phyloP scores from a whole-genome alignment of 2,113 vertebrate species.

The Thymallus thymallus region DNA sequence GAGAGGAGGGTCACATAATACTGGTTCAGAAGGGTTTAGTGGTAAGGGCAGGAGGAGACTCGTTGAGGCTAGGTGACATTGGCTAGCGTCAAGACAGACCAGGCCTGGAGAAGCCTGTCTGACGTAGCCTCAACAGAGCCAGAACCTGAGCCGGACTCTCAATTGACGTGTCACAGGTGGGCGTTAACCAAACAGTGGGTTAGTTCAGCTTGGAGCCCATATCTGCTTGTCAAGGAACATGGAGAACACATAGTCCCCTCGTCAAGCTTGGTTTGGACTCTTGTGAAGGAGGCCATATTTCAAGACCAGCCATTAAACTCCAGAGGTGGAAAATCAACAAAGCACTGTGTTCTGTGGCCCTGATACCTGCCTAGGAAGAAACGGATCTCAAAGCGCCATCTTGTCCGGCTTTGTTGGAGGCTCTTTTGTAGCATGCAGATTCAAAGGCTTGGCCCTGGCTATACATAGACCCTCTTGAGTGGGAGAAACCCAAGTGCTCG shows the following conservation, averaged over 20 bases:
- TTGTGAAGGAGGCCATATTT: background rate
- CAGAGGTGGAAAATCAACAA: background rate
- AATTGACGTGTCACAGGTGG: background rate
- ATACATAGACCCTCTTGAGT: background rate
- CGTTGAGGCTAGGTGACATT: no score
- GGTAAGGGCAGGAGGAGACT: no score
- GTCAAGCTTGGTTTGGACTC: constrained; percentile 1
- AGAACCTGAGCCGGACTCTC: background rate
- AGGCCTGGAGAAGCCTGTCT: background rate
- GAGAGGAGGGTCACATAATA: background rate
- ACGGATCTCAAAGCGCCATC: constrained; percentile 1
- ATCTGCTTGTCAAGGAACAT: background rate
- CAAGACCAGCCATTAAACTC: background rate
- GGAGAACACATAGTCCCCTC: no score
- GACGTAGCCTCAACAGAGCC: background rate
- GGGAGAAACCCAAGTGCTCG: constrained; percentile 9
- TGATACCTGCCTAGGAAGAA: background rate
- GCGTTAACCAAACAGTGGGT: background rate
- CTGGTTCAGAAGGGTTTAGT: background rate
- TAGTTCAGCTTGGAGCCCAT: background rate
- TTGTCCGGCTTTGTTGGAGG: background rate
- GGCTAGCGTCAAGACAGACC: background rate
- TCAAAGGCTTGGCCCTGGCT: background rate
- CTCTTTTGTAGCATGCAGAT: background rate
- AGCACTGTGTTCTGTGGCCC: background rate